These are phyloP conservation scores for Geococcyx californianus DNA, from an alignment of 2,113 vertebrate genomes.

Conservation along the genomic window DNA sequence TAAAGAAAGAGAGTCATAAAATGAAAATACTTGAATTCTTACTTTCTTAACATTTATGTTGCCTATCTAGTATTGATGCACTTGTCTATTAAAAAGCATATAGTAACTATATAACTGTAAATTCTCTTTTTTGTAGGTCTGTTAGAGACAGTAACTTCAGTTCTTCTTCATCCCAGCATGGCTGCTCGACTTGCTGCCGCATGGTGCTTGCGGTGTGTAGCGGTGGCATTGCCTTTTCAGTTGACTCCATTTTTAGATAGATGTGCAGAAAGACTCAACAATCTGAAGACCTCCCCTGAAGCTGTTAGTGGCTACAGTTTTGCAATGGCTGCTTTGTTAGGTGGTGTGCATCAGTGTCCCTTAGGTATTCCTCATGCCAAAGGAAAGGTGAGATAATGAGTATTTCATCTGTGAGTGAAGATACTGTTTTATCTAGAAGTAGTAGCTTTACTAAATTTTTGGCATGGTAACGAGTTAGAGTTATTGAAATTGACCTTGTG, in stretches of 20 bases:
- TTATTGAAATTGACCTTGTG: not conserved
- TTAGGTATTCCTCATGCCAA: conserved; percentile 96
- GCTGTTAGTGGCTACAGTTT: conserved; percentile 99
- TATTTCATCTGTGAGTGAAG: not conserved
- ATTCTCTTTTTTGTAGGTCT: conserved; percentile 77
- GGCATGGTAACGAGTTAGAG: not conserved
- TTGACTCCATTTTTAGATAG: conserved; percentile 92
- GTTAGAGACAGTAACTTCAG: conserved; percentile 93
- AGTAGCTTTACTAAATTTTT: not conserved
- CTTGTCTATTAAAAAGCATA: no score
- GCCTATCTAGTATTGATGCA: not conserved
- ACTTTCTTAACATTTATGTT: not conserved
- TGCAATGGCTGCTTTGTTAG: conserved; percentile 95
- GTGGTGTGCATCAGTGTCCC: conserved; percentile 95
- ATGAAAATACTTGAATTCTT: not conserved
- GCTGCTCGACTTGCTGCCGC: conserved; percentile 94
- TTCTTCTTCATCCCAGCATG: conserved; percentile 97
- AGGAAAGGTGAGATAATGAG: conserved; percentile 86
- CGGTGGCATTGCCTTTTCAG: conserved; percentile 94
- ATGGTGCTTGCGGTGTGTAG: conserved; percentile 95
- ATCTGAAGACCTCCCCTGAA: conserved; percentile 94
- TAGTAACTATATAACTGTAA: not conserved
- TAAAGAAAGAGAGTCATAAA: not conserved
- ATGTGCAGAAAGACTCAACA: conserved; percentile 95
- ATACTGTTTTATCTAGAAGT: not conserved